These are phyloP conservation scores for Pocota personata DNA, from an alignment of 2,888 invertebrate species.

Conservation along the genomic window DNA sequence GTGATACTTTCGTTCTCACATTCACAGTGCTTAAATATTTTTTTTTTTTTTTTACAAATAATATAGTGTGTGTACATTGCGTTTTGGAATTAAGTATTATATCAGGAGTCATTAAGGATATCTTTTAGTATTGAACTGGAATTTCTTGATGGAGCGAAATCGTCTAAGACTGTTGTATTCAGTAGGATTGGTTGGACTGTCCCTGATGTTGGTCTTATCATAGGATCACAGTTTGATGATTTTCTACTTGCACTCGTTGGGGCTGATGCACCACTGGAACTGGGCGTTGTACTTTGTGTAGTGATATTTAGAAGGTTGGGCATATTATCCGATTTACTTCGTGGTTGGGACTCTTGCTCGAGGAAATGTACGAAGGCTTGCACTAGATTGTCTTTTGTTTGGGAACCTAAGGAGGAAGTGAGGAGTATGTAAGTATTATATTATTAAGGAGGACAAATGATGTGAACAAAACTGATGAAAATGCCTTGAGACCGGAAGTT, in stretches of 20 bases:
- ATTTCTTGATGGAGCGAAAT: conserved; percentile 81
- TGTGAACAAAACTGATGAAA: not conserved
- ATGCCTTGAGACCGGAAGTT: not conserved
- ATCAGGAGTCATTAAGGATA: conserved; percentile 82
- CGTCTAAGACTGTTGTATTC: conserved; percentile 78
- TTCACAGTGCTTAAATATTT: conserved; percentile 55
- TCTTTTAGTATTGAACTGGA: conserved; percentile 83
- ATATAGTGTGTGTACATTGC: conserved; percentile 20
- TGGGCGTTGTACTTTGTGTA: conserved; percentile 59
- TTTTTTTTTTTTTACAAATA: conserved; percentile 41
- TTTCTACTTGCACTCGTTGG: conserved; percentile 47
- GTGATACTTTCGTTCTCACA: conserved; percentile 38
- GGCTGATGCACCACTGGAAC: conserved; percentile 35
- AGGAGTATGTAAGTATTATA: not conserved
- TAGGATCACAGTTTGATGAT: conserved; percentile 58
- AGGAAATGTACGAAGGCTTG: conserved; percentile 82
- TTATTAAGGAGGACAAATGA: not conserved
- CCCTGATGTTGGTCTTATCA: conserved; percentile 48
- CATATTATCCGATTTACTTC: conserved; percentile 76
- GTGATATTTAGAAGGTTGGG: conserved; percentile 80
- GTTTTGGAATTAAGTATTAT: conserved; percentile 54
- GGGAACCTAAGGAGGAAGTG: conserved; percentile 65
- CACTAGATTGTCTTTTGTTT: conserved; percentile 80
- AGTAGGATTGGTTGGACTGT: conserved; percentile 78
- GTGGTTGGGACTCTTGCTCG: conserved; percentile 82